Percentiles rank a stretch among this genome's conserved stretches.
These are phyloP conservation scores for Pachyramphus minor DNA, from an alignment of 2,113 vertebrate genomes.

Conservation along the genomic window DNA sequence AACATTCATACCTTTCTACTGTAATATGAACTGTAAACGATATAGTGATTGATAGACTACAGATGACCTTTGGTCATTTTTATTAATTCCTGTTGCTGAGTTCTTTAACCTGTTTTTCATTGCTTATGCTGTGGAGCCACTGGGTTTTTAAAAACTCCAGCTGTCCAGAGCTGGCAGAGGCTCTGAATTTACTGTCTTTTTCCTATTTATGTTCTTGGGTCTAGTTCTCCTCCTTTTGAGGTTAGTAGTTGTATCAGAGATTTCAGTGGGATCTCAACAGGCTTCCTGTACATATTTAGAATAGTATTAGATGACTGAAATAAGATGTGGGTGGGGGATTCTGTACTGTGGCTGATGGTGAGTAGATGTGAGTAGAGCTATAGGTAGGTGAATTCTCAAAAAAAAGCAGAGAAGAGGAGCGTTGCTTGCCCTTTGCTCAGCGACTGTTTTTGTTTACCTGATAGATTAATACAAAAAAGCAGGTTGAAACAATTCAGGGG, in stretches of 20 bases:
- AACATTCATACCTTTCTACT: not conserved
- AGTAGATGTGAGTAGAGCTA: not conserved
- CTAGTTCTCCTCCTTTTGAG: not conserved
- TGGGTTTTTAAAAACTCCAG: slow-evolving; percentile 1
- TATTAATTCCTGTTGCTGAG: slow-evolving; percentile 50
- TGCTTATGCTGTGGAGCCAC: not conserved
- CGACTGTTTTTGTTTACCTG: not conserved
- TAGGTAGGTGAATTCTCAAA: not conserved
- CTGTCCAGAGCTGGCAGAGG: not conserved
- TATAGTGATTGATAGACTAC: not conserved
- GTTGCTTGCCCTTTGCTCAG: not conserved
- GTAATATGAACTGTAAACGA: not conserved
- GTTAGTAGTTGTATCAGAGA: not conserved
- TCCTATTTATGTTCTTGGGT: not conserved
- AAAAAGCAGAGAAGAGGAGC: not conserved
- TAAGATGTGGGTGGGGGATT: not conserved
- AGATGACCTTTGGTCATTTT: slow-evolving; percentile 19
- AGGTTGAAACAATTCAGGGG: not conserved
- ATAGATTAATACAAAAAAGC: not conserved
- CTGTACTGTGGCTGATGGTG: not conserved
- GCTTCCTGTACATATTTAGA: not conserved
- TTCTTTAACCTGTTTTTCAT: slow-evolving; percentile 27
- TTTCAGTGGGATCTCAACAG: not conserved
- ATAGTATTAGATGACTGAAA: not conserved
- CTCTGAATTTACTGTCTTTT: not conserved